A percentile compares a stretch with the other conserved stretches of the same genome.
phyloP scores from a whole-genome alignment of 2,113 vertebrate genomes.

The Silurus asotus region DNA sequence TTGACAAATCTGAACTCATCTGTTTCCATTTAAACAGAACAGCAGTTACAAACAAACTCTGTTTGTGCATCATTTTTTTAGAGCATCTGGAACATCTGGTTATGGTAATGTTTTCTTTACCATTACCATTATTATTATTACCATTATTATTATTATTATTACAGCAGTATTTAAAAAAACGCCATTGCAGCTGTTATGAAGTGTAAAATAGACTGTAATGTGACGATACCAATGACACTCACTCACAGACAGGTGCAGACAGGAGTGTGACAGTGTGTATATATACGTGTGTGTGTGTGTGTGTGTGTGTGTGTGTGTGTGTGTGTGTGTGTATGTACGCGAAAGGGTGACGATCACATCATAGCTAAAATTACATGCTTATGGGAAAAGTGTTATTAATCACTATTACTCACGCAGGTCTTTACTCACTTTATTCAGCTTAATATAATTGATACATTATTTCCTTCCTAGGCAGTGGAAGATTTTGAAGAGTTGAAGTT shows the following conservation, averaged over 20 bases:
- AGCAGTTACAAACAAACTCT: neutral
- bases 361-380: neutral
- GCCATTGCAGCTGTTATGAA: neutral
- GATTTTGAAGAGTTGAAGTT: neutral
- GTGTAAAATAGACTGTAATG: neutral
- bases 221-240: constrained; percentile 8
- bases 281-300: constrained; percentile 27
- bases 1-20: neutral
- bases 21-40: neutral
- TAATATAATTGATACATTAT: neutral
- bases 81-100: neutral
- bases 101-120: neutral
- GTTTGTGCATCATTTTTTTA: neutral
- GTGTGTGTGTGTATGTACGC: neutral
- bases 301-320: constrained; percentile 29
- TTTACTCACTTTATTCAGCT: neutral
- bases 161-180: neutral
- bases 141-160: neutral
- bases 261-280: constrained; percentile 26
- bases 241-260: constrained; percentile 35
- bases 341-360: neutral
- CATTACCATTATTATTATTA: neutral
- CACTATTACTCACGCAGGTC: neutral
- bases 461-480: too few species aligned
- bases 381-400: neutral